These are phyloP conservation scores for Tuberolachnus salignus DNA, from an alignment of 2,888 invertebrate genomes.

Conservation along the genomic window DNA sequence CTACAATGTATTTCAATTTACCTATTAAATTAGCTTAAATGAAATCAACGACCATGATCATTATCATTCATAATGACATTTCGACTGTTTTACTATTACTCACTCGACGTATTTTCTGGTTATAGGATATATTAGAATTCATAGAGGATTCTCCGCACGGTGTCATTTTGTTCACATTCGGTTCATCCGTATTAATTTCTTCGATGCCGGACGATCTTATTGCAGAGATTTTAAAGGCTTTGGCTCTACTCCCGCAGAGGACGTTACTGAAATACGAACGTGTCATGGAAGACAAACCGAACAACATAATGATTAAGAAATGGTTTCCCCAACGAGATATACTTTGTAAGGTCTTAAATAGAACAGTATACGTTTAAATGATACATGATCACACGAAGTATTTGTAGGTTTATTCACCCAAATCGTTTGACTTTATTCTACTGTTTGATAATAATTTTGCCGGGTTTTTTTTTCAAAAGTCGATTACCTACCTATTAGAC, in stretches of 20 bases:
- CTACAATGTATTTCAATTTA: too few species aligned
- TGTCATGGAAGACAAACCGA: constrained; percentile 27
- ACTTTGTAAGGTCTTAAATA: constrained; percentile 6
- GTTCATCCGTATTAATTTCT: constrained; percentile 14
- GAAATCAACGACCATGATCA: too few species aligned
- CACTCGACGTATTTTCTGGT: background rate
- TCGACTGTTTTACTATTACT: too few species aligned
- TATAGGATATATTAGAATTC: constrained; percentile 19
- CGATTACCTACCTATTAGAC: too few species aligned
- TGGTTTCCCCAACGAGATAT: constrained; percentile 39
- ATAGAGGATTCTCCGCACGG: constrained; percentile 18
- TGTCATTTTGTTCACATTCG: constrained; percentile 32
- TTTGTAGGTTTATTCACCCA: too few species aligned
- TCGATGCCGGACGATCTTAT: constrained; percentile 1
- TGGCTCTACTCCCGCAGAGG: constrained; percentile 12
- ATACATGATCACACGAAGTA: too few species aligned
- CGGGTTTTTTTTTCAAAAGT: too few species aligned
- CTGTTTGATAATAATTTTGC: too few species aligned
- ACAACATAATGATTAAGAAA: constrained; percentile 30
- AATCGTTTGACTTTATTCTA: too few species aligned
- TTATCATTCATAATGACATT: too few species aligned
- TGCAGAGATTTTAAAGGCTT: background rate
- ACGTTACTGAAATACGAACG: constrained; percentile 26
- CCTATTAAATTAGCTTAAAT: too few species aligned
- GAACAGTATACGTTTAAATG: too few species aligned